Evolutionary conservation across 2,797 vertebrate genomes (phyloP).

Genomic region (Dipus sagitta): DNA sequence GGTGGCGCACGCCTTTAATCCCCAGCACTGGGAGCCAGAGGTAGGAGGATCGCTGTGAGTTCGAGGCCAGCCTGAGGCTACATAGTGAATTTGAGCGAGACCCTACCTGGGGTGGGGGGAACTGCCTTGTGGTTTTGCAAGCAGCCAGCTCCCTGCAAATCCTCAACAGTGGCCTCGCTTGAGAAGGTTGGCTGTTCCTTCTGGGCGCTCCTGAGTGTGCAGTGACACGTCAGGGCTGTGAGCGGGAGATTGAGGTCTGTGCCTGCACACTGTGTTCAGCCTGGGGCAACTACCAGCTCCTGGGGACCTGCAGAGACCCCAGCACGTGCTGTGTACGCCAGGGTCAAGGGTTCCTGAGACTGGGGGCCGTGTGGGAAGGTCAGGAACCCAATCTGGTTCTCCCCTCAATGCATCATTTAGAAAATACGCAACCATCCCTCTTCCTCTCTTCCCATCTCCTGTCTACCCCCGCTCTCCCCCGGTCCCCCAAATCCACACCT

Average conservation of each 20-base stretch:
- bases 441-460: no score
- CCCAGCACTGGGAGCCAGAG: no score
- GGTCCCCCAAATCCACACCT: no score
- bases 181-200: neutral
- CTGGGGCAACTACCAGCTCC: neutral
- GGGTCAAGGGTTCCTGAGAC: neutral
- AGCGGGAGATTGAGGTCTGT: rapidly evolving
- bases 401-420: neutral
- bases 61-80: no score
- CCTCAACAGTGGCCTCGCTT: rapidly evolving
- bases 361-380: neutral
- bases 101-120: no score
- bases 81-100: no score
- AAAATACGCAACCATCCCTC: no score
- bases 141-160: neutral
- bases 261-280: neutral
- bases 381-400: no score
- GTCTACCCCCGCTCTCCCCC: no score
- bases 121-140: neutral
- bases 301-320: no score
- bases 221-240: neutral
- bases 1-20: no score
- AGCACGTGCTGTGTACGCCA: neutral
- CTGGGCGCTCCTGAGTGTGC: rapidly evolving
- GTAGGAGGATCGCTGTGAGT: no score